Evolutionary conservation across 2,888 invertebrate genomes (phyloP), one percentile per base, ranked within the genome.

Genomic region (Globia sparganii): DNA sequence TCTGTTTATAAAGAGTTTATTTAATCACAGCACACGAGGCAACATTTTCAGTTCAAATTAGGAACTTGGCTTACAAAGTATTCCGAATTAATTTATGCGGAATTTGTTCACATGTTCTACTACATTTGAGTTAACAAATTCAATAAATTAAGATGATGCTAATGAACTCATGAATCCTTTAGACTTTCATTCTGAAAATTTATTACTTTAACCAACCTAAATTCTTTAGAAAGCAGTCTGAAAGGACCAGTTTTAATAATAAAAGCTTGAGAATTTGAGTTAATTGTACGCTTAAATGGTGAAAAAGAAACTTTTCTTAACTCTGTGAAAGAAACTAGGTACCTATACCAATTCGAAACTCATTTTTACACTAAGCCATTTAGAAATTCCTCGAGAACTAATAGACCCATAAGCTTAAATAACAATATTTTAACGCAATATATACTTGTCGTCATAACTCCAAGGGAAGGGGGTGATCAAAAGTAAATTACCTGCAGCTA

Each of bases 21-120:
- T 79, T 83, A 72, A 83, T 82, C 61, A 83, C 69, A 67, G 43
- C 68, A 83, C 75, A 67, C 58, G 74, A 72, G 68, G 58, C 74
- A 75, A 83, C 59, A 49, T 83, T 83, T 75, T 75, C 82, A 46
- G 78, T 75, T 70, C 62, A 78, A 83, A 82, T 83, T 78, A 74
- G 68, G 71, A 83, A 78, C 68, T 83, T 72, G 53, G 67, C 78
- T 77, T 62, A 67, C 83, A 67, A 78, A 82, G 81, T 74, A 77
- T 78, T 78, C 31, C 37, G 71, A 82, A 81, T 74, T 82, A 78
- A 83, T 78, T 82, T 68, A 65, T 71, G 49, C 72, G 62, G 64
- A 82, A 83, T 78, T 83, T 43, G 78, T 74, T 53, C 46, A 66
- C 72, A 77, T 77, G 59, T 31, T 77, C 61, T 49, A 56, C 46